Base-by-base conservation (phyloP, 2,113 vertebrate species). In the Perccottus glenii region DNA sequence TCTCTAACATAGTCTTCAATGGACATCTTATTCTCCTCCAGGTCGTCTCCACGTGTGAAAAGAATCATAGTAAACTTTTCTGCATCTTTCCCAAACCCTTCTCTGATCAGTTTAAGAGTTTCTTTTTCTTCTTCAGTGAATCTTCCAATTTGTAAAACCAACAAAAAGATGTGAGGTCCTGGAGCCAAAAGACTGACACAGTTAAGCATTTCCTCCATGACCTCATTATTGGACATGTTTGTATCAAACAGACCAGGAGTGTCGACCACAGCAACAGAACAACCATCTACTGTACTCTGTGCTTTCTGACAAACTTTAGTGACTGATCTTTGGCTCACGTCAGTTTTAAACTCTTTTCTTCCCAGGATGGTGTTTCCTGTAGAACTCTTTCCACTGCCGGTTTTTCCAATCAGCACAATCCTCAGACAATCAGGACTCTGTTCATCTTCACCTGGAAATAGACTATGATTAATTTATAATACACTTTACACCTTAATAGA, bases 121-220 rank as follows among this genome's bases (percentile, higher is more conserved):
- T 38, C 12, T 55, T 36, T 38, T 32, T 55, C 52, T 38, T 55
- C 52, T 36, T 38, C 0, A n/a, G 52, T 55, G 8, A 82, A 60
- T 1, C 74, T 33, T 0, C 77, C 74, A 6, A 84, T 45, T 35
- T n/a, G 40, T 8, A 83, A 3, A 45, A 88, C 77, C 49, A 84
- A 14, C 9, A 85, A n/a, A 70, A 87, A 65, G 4, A 73, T 80
- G n/a, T 81, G 75, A 14, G 81, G 81, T 36, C 84, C 81, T 2
- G 75, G 83, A 67, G 73, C 19, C 53, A 77, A n/a, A 5, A 83
- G 12, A 10, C 56, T 74, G 58, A 77, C 53, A n/a, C n/a, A n/a
- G n/a, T n/a, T n/a, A n/a, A n/a, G 46, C 78, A 80, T 19, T 67
- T 80, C 2, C n/a, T n/a, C n/a, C n/a, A n/a, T n/a, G 2, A 72